Percentiles rank a stretch among this genome's conserved stretches.
These are phyloP conservation scores for Anguilla rostrata DNA, from an alignment of 2,113 vertebrate species.

Conservation along the genomic window DNA sequence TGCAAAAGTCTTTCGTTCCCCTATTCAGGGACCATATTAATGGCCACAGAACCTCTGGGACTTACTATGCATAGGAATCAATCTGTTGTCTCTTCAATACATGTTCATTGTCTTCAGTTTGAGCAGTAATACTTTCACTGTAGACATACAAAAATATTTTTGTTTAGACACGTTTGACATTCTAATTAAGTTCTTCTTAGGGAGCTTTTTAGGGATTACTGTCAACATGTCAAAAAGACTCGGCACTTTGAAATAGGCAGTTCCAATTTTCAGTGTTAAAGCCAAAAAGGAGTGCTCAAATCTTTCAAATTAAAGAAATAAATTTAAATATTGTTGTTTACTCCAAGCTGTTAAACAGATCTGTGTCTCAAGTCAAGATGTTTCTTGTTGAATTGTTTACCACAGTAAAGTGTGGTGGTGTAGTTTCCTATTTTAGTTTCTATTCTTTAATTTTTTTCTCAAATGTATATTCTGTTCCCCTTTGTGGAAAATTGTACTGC, in stretches of 20 bases:
- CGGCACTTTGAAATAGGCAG: neutral
- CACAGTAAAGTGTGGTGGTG: neutral
- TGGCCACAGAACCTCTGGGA: no score
- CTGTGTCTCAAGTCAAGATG: neutral
- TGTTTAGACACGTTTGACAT: neutral
- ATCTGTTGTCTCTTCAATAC: neutral
- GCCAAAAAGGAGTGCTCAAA: neutral
- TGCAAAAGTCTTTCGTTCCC: no score
- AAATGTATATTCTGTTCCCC: neutral
- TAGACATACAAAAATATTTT: neutral
- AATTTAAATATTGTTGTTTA: neutral
- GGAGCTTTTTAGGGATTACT: neutral
- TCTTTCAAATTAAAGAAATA: neutral
- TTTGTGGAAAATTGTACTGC: neutral
- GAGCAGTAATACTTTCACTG: neutral
- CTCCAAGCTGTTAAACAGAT: neutral
- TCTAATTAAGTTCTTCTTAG: neutral
- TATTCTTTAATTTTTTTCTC: neutral
- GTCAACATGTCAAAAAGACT: slow-evolving; percentile 1
- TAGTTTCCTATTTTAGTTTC: neutral
- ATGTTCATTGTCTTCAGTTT: neutral
- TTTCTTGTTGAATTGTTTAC: neutral
- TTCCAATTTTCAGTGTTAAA: neutral
- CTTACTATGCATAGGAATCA: no score
- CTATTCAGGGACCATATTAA: no score